Evolutionary conservation across 1,140 invertebrate genomes (phyloP).

Genomic region (Gryon sp.): DNA sequence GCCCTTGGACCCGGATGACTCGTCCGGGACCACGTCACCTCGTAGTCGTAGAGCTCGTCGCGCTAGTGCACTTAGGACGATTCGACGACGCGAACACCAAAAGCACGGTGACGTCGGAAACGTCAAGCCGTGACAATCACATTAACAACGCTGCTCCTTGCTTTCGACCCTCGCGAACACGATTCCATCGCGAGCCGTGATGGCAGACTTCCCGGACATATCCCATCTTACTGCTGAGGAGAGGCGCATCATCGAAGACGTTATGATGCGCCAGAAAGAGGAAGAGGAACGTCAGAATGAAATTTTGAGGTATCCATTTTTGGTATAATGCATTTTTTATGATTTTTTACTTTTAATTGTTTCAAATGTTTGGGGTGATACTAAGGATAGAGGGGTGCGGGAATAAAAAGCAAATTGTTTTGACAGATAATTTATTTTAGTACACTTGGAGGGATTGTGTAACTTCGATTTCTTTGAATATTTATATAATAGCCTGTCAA

Average conservation of each 20-base stretch:
- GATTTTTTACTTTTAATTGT: background rate
- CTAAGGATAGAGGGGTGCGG: too few relatives aligned
- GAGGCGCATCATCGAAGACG: conserved; percentile 97
- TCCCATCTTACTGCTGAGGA: conserved; percentile 98
- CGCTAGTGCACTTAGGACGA: conserved; percentile 57
- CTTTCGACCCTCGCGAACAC: conserved; percentile 35
- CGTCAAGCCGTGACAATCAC: conserved; percentile 16
- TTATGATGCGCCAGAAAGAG: conserved; percentile 96
- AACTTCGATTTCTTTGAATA: too few relatives aligned
- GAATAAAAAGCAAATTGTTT: too few relatives aligned
- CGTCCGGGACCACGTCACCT: conserved; percentile 63
- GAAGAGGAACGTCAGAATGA: conserved; percentile 97
- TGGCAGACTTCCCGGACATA: conserved; percentile 95
- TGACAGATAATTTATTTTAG: too few relatives aligned
- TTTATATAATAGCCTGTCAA: too few relatives aligned
- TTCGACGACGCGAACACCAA: conserved; percentile 18
- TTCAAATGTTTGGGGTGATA: too few relatives aligned
- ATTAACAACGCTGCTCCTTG: conserved; percentile 54
- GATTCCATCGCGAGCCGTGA: conserved; percentile 71
- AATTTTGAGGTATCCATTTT: conserved; percentile 91
- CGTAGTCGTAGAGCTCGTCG: conserved; percentile 75
- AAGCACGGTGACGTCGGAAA: conserved; percentile 18
- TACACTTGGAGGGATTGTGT: too few relatives aligned
- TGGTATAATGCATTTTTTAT: background rate
- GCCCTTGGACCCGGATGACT: conserved; percentile 74